phyloP scores from a whole-genome alignment of 2,888 invertebrate species.

The Cephalotes varians region DNA sequence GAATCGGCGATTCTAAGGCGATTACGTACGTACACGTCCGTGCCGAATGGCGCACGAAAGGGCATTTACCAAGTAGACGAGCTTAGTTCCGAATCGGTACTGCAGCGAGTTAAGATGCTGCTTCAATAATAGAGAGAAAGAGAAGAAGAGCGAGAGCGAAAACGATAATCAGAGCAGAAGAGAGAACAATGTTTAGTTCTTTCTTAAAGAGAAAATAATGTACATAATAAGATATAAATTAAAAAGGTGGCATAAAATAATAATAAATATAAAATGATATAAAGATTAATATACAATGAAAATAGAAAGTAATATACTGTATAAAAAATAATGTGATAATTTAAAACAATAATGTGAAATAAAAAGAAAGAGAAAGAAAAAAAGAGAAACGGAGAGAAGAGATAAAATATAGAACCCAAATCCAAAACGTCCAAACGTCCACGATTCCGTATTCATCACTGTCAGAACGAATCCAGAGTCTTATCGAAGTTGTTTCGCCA shows the following conservation, averaged over 20 bases:
- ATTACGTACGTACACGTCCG: conserved; percentile 55
- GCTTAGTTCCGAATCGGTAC: conserved; percentile 52
- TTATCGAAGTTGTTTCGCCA: conserved; percentile 78
- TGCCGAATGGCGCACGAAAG: conserved; percentile 54
- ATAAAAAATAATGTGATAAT: background rate
- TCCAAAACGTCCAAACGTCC: conserved; percentile 66
- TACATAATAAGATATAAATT: background rate
- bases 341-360: background rate
- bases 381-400: background rate
- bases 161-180: background rate
- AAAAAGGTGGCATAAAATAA: background rate
- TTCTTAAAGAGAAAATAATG: background rate
- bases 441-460: conserved; percentile 78
- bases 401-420: conserved; percentile 50
- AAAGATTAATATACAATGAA: background rate
- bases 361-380: background rate
- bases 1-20: conserved; percentile 55
- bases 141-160: background rate
- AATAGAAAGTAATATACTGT: background rate
- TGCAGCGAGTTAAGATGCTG: conserved; percentile 41
- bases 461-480: conserved; percentile 70
- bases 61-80: conserved; percentile 54
- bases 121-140: background rate
- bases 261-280: background rate
- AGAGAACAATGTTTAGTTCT: background rate